Evolutionary conservation across 2,888 invertebrate genomes (phyloP).

Genomic region (Stictocephala bisonia): DNA sequence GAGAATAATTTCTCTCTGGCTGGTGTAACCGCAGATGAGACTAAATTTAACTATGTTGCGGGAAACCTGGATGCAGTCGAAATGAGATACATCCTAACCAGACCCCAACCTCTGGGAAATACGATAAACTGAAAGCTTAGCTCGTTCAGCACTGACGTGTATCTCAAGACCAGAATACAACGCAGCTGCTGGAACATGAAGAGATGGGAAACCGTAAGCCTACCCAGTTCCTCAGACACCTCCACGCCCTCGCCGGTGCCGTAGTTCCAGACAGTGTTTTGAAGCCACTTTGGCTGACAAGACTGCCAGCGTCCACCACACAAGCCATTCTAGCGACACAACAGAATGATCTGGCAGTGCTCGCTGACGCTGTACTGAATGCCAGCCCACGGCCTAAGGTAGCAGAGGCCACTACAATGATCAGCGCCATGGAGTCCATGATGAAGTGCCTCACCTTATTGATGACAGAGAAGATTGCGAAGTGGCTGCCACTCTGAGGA

Average conservation of each 20-base stretch:
- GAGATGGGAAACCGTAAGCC: slow-evolving; percentile 9
- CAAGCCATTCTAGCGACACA: background rate
- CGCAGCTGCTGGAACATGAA: slow-evolving; percentile 6
- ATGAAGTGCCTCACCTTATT: too few species aligned
- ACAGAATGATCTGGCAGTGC: too few species aligned
- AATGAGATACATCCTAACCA: background rate
- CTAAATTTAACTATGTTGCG: too few species aligned
- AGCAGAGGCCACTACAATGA: too few species aligned
- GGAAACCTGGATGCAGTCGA: too few species aligned
- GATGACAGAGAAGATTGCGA: too few species aligned
- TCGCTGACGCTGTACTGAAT: too few species aligned
- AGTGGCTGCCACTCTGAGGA: too few species aligned
- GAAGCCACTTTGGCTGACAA: slow-evolving; percentile 6
- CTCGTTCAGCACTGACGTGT: background rate
- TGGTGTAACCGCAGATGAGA: too few species aligned
- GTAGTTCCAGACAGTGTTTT: background rate
- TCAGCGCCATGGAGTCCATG: too few species aligned
- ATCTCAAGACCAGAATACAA: slow-evolving; percentile 9
- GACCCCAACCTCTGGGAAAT: background rate
- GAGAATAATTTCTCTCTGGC: too few species aligned
- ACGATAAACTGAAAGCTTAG: slow-evolving; percentile 6
- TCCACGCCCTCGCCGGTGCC: background rate
- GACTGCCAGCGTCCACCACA: background rate
- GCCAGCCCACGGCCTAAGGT: too few species aligned
- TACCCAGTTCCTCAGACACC: background rate